phyloP scores from a whole-genome alignment of 2,888 invertebrate species.

The Tiliacea aurago region DNA sequence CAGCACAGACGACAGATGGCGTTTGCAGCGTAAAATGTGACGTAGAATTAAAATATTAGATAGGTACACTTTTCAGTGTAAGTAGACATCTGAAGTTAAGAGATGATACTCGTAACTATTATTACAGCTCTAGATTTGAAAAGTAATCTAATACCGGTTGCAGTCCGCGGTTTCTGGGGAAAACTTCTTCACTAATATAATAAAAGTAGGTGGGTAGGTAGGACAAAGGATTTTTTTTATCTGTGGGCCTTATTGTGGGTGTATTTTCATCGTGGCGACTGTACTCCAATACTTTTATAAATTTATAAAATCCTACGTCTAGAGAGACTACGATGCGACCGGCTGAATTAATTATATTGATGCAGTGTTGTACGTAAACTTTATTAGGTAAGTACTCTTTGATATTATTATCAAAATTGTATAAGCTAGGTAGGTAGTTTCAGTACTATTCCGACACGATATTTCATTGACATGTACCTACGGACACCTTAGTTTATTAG shows the following conservation, averaged over 20 bases:
- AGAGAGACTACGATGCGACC: background rate
- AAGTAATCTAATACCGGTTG: background rate
- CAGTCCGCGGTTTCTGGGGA: background rate
- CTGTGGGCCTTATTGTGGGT: background rate
- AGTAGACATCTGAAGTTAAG: background rate
- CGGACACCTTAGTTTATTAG: background rate
- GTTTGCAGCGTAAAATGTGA: background rate
- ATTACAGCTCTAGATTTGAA: background rate
- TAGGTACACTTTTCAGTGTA: background rate
- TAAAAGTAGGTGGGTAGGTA: background rate
- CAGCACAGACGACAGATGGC: conserved; percentile 52
- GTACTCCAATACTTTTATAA: no score
- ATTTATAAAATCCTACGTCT: background rate
- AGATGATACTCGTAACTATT: background rate
- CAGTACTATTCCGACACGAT: background rate
- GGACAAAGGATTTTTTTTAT: background rate
- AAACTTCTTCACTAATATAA: background rate
- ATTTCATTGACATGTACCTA: background rate
- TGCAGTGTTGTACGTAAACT: conserved; percentile 6
- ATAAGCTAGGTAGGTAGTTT: background rate
- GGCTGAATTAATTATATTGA: background rate
- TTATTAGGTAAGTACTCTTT: background rate
- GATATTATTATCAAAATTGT: background rate
- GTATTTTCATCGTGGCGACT: background rate
- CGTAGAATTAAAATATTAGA: background rate